Base-by-base conservation (phyloP, 1,140 invertebrate genomes). In the Glomeris maerens region DNA sequence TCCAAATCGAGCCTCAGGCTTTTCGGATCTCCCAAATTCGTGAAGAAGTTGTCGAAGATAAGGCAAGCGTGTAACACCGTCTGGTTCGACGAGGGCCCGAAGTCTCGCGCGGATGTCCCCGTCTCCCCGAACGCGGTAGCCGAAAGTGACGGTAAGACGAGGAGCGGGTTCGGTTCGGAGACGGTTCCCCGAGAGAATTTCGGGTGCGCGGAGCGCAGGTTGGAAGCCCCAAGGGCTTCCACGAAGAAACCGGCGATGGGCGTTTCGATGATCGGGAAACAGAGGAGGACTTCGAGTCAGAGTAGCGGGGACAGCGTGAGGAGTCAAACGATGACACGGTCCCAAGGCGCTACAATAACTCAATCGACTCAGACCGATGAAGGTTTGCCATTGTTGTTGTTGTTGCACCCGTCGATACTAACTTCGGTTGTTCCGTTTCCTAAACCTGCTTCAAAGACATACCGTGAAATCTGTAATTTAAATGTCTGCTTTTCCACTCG, bases 191-290 rank as follows among this genome's bases (percentile, higher is more conserved):
- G 17, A 42, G n/a, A n/a, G n/a, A n/a, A n/a, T n/a, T n/a, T n/a
- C n/a, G n/a, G n/a, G n/a, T n/a, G 40, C 4, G 20, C 40, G 25
- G 17, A 5, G 4, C 25, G 5, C 20, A 42, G 40, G 21, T 5
- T 5, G 4, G 47, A 23, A 10, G 14, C 47, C 21, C n/a, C 23
- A 4, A 48, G 47, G 4, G 7, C 29, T n/a, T 25, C 29, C 4
- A 10, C 20, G 3, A 49, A 4, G 29, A 46, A 62, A 57, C 62
- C 62, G 22, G 55, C 62, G 2, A 64, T 64, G 62, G 62, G 62
- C 23, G 55, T 64, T 10, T 59, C 59, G 25, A 64, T 64, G 62
- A 64, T 64, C 39, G 62, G 62, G 7, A 64, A 64, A 48, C 60
- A 64, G 47, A 44, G 62, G 22, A 47, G 62, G 39, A 55, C 60